Percentiles rank a stretch among this genome's conserved stretches.
Conservation (phyloP, 2,113 vertebrate genomes). For the Zingel zingel region DNA sequence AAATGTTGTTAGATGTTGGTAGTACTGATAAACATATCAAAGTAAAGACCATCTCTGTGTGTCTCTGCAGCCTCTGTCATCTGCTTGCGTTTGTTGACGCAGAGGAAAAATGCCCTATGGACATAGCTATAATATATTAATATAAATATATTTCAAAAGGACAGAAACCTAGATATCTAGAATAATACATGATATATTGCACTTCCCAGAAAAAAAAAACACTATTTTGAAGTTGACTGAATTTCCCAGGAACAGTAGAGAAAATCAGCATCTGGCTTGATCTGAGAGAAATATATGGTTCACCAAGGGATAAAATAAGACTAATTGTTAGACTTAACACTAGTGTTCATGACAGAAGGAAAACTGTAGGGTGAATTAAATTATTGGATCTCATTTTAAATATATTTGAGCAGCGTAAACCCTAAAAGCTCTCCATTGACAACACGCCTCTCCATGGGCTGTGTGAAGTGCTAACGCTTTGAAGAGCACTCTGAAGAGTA, state of each 20-base stretch:
- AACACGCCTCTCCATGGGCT: constrained; percentile 34
- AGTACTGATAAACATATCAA: constrained; percentile 28
- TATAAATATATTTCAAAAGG: constrained; percentile 11
- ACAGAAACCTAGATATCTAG: background rate
- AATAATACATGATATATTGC: background rate
- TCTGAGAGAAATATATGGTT: constrained; percentile 4
- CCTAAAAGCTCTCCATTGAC: constrained; percentile 57
- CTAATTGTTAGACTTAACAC: constrained; percentile 6
- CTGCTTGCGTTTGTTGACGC: constrained; percentile 34
- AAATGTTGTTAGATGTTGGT: background rate
- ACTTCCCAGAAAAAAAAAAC: background rate
- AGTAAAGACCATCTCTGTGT: background rate
- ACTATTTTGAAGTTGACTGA: background rate
- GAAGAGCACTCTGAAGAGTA: constrained; percentile 61
- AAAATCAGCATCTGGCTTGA: background rate
- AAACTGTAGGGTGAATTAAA: constrained; percentile 40
- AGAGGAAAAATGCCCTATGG: background rate
- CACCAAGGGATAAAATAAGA: constrained; percentile 8
- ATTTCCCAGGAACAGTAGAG: background rate
- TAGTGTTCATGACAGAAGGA: constrained; percentile 24
- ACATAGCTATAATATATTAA: constrained; percentile 14
- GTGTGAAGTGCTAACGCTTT: constrained; percentile 71
- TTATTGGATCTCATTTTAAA: constrained; percentile 57
- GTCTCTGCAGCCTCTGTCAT: constrained; percentile 18
- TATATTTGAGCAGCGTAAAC: constrained; percentile 39